Evolutionary conservation across 2,888 invertebrate species (phyloP), one percentile per base, ranked within the genome.

Genomic region (Heteromyza rotundicornis): DNA sequence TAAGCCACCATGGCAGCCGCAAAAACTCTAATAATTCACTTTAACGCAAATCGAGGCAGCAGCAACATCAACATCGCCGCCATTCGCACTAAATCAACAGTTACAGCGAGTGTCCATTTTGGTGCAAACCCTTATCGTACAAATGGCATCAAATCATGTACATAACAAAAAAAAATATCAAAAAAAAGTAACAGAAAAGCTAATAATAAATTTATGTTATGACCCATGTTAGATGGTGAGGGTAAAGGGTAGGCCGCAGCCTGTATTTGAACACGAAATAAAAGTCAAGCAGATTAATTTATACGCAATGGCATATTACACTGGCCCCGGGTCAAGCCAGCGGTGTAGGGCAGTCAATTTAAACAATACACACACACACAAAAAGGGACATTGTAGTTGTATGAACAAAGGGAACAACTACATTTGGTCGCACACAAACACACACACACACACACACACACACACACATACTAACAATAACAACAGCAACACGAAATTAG

Each of bases 151-250:
- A 47, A 47, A 47, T 47, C 47, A 19, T 47, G 47, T 47, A 19
- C 47, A 17, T n/a, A n/a, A n/a, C n/a, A n/a, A n/a, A n/a, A n/a
- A n/a, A n/a, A n/a, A n/a, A n/a, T n/a, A n/a, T n/a, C n/a, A n/a
- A n/a, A n/a, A n/a, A n/a, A n/a, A n/a, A n/a, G n/a, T n/a, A n/a
- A n/a, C n/a, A n/a, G n/a, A n/a, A 47, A 20, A 47, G 19, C 47
- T 47, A 47, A 47, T 47, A 47, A 47, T 47, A 47, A 47, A 47
- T 47, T 47, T 47, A 47, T 47, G 47, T 20, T 47, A 47, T 47
- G 47, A 47, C 19, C 47, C 20, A 20, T 47, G 47, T 47, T 40
- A 8, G 10, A 10, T 40, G 14, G 40, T n/a, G n/a, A 7, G n/a
- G 3, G 16, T n/a, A n/a, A 3, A 40, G 40, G 40, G 40, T 7